Conservation (phyloP, 2,113 vertebrate species). For the Meriones unguiculatus region DNA sequence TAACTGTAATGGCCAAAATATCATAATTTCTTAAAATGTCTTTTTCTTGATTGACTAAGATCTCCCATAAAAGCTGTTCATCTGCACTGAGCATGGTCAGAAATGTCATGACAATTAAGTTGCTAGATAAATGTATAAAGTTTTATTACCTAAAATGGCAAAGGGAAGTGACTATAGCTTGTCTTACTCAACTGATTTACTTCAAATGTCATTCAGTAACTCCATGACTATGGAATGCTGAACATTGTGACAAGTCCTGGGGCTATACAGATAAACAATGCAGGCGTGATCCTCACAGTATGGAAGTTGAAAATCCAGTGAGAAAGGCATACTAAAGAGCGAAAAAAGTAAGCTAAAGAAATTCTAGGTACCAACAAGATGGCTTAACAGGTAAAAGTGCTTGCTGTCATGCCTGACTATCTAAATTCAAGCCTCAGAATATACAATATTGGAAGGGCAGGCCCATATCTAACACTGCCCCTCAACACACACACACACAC, state of each 20-base stretch:
- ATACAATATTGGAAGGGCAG: background rate
- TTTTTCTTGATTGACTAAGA: constrained; percentile 53
- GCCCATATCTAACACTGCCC: background rate
- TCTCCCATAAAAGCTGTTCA: constrained; percentile 49
- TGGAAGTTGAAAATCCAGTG: background rate
- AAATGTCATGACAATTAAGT: constrained; percentile 60
- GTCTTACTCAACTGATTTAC: constrained; percentile 9
- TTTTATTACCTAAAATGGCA: constrained; percentile 56
- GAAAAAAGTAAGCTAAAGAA: background rate
- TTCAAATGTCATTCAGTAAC: constrained; percentile 41
- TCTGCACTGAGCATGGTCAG: constrained; percentile 9
- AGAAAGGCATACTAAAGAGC: constrained; percentile 4
- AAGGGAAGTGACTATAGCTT: constrained; percentile 1
- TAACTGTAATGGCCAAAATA: constrained; percentile 14
- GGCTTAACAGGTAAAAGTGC: background rate
- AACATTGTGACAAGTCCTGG: constrained; percentile 11
- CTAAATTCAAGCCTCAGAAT: background rate
- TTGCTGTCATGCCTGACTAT: background rate
- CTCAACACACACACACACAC: background rate
- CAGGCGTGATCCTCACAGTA: background rate
- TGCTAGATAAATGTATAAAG: constrained; percentile 42
- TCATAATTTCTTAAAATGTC: constrained; percentile 20
- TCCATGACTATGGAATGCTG: constrained; percentile 36
- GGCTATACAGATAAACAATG: background rate
- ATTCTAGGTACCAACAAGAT: background rate